Evolutionary conservation across 2,797 vertebrate species (phyloP).

Genomic region (Leptodactylus fallax): DNA sequence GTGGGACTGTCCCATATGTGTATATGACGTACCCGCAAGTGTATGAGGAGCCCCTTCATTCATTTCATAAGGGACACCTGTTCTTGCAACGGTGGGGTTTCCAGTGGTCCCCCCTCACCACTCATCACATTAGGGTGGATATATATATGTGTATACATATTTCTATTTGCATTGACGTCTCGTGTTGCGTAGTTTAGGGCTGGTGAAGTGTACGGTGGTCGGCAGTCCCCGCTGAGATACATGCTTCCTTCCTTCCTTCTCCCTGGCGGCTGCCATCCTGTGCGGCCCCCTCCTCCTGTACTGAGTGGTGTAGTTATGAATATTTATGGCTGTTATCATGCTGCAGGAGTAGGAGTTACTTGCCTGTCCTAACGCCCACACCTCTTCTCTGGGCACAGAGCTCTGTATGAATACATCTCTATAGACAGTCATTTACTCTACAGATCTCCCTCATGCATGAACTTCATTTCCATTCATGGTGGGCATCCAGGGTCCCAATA

Average conservation of each 20-base stretch:
- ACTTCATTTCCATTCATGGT: neutral
- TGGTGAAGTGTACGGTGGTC: neutral
- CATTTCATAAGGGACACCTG: too few relatives aligned
- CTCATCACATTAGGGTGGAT: too few relatives aligned
- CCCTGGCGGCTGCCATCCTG: conserved; percentile 30
- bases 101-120: too few relatives aligned
- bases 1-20: too few relatives aligned
- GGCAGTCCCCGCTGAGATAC: neutral
- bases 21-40: too few relatives aligned
- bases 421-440: conserved; percentile 19
- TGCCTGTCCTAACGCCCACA: conserved; percentile 63
- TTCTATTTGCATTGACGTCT: too few relatives aligned
- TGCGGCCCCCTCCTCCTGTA: conserved; percentile 42
- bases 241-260: conserved; percentile 7
- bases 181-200: neutral
- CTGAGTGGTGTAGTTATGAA: conserved; percentile 56
- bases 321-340: conserved; percentile 62
- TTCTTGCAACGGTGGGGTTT: too few relatives aligned
- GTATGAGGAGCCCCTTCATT: too few relatives aligned
- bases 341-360: conserved; percentile 60
- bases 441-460: neutral
- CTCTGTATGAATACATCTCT: conserved; percentile 49
- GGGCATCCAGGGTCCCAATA: neutral
- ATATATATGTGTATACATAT: too few relatives aligned
- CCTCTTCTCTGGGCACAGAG: conserved; percentile 54